Evolutionary conservation across 2,797 vertebrate species (phyloP).

Genomic region (Hybognathus amarus): DNA sequence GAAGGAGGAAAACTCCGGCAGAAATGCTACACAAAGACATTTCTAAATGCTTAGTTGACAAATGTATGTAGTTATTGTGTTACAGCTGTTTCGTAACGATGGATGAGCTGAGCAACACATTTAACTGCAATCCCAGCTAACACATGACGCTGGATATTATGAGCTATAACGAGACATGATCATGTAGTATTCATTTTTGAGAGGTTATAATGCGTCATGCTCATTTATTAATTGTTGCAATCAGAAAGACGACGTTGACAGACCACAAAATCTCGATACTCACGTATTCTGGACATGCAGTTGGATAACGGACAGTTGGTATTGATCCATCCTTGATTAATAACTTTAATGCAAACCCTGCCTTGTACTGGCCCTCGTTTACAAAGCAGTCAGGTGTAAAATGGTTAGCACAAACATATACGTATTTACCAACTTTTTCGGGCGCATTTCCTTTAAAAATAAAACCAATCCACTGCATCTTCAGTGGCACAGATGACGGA

Average conservation of each 20-base stretch:
- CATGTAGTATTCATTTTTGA: not conserved
- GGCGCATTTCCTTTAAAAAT: not conserved
- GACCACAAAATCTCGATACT: not conserved
- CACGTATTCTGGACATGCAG: not conserved
- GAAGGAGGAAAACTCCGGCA: not conserved
- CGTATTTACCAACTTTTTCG: not conserved
- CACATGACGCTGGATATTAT: no score
- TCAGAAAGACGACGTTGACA: not conserved
- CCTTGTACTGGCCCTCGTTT: not conserved
- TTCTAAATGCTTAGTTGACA: not conserved
- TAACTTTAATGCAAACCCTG: constrained; percentile 6
- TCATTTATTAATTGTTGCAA: not conserved
- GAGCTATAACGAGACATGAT: not conserved
- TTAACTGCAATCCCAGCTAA: not conserved
- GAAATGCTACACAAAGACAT: not conserved
- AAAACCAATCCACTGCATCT: not conserved
- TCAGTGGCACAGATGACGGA: not conserved
- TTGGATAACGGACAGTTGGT: not conserved
- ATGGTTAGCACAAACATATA: not conserved
- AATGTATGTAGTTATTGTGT: not conserved
- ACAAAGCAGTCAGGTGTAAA: not conserved
- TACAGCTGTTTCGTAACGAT: not conserved
- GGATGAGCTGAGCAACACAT: not conserved
- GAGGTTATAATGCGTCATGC: not conserved
- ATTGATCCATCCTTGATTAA: not conserved